Percentiles rank a stretch among this genome's conserved stretches.
Conservation (phyloP, 1,140 invertebrate genomes). For the Drosophila punjabiensis region DNA sequence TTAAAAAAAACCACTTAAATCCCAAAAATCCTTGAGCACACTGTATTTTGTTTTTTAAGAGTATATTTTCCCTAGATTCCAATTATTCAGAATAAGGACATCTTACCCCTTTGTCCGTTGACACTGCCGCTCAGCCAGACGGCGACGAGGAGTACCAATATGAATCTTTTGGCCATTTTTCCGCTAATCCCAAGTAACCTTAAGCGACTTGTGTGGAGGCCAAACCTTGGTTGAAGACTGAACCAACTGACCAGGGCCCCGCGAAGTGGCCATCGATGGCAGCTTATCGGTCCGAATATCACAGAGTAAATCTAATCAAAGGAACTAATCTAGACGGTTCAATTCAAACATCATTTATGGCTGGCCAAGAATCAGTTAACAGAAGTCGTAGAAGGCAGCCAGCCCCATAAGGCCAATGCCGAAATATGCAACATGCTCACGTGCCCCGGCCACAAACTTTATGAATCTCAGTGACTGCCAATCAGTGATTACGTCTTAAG, state of each 20-base stretch:
- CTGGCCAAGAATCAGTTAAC: conserved; percentile 33
- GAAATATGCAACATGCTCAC: conserved; percentile 21
- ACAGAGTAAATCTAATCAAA: conserved; percentile 66
- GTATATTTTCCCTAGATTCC: not conserved
- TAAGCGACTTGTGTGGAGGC: conserved; percentile 31
- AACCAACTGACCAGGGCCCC: conserved; percentile 21
- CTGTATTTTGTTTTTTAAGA: not conserved
- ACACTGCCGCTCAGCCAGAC: conserved; percentile 18
- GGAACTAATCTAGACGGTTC: conserved; percentile 51
- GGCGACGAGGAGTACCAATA: conserved; percentile 19
- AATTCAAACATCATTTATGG: conserved; percentile 68
- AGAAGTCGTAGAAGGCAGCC: conserved; percentile 23
- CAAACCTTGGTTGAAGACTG: conserved; percentile 51
- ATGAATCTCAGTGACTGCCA: conserved; percentile 3
- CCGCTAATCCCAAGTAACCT: conserved; percentile 6
- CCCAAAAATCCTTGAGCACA: too few relatives aligned
- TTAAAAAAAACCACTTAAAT: too few relatives aligned
- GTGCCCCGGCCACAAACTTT: conserved; percentile 25
- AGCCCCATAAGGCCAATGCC: conserved; percentile 20
- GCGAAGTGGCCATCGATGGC: not conserved
- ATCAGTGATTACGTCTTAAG: conserved; percentile 39
- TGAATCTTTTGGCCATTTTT: conserved; percentile 34
- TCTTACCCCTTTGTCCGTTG: conserved; percentile 33
- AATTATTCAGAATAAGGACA: not conserved
- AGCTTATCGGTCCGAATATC: conserved; percentile 35